phyloP scores from a whole-genome alignment of 1,140 invertebrate species.

The Panulirus ornatus region DNA sequence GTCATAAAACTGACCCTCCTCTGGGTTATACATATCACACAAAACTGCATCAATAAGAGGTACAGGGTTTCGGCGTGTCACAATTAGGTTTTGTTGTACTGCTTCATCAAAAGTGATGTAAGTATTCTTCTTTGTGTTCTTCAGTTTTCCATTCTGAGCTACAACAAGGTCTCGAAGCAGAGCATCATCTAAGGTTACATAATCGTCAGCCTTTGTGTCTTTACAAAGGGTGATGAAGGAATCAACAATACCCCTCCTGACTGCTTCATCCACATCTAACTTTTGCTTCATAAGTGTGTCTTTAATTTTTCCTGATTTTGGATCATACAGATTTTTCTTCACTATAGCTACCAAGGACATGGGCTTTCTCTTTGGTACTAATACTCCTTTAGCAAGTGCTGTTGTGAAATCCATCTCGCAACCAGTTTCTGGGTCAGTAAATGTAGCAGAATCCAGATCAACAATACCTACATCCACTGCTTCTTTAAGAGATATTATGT shows the following conservation, averaged over 20 bases:
- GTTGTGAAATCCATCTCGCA: constrained; percentile 84
- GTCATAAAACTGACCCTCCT: constrained; percentile 88
- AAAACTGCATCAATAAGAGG: constrained; percentile 87
- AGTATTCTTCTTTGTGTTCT: constrained; percentile 79
- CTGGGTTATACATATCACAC: constrained; percentile 87
- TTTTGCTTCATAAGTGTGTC: constrained; percentile 85
- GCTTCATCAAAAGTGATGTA: constrained; percentile 85
- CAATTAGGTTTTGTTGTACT: constrained; percentile 84
- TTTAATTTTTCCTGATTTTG: constrained; percentile 84
- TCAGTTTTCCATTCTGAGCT: constrained; percentile 78
- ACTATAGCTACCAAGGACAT: constrained; percentile 88
- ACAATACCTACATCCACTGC: constrained; percentile 88
- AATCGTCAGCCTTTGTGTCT: constrained; percentile 85
- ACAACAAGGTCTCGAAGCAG: constrained; percentile 78
- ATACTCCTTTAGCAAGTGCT: constrained; percentile 85
- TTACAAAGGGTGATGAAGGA: constrained; percentile 89
- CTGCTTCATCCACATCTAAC: constrained; percentile 86
- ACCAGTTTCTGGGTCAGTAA: constrained; percentile 84
- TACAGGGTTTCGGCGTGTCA: constrained; percentile 85
- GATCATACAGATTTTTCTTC: constrained; percentile 85
- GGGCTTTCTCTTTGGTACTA: constrained; percentile 84
- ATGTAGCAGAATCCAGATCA: constrained; percentile 85
- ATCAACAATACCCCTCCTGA: constrained; percentile 89
- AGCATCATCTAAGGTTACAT: constrained; percentile 79
- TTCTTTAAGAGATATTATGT: constrained; percentile 85